Evolutionary conservation across 2,888 invertebrate species (phyloP).

Genomic region (Mythimna albipuncta): DNA sequence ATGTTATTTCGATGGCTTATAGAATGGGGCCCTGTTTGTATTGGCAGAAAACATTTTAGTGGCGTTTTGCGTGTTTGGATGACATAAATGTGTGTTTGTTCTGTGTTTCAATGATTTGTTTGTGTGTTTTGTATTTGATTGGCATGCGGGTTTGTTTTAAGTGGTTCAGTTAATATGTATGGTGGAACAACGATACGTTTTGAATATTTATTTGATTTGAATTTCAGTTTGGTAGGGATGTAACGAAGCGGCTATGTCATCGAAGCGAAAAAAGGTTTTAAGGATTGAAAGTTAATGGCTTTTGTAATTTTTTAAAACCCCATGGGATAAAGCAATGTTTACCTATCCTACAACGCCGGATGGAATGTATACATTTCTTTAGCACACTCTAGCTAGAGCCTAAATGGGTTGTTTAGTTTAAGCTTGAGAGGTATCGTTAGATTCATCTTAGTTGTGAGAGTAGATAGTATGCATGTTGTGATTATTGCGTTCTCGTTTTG

Average conservation of each 20-base stretch:
- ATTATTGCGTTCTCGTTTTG: too few species aligned
- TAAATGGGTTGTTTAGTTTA: too few species aligned
- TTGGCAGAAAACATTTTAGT: slow-evolving; percentile 20
- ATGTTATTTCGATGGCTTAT: slow-evolving; percentile 50
- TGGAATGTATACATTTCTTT: too few species aligned
- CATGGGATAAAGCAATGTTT: too few species aligned
- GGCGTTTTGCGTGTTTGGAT: slow-evolving; percentile 34
- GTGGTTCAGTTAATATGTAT: neutral
- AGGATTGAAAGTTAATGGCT: too few species aligned
- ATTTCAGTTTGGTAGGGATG: neutral
- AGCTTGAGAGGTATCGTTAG: too few species aligned
- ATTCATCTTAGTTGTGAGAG: too few species aligned
- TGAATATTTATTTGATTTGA: slow-evolving; percentile 25
- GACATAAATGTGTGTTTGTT: slow-evolving; percentile 34
- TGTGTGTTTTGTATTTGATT: slow-evolving; percentile 31
- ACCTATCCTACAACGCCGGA: too few species aligned
- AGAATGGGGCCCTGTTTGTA: slow-evolving; percentile 41
- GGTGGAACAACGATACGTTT: neutral
- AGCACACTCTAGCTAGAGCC: too few species aligned
- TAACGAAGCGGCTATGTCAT: neutral
- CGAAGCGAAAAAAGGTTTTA: neutral
- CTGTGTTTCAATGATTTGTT: slow-evolving; percentile 38
- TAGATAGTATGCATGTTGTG: too few species aligned
- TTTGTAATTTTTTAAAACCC: too few species aligned
- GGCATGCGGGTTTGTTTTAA: slow-evolving; percentile 15